Percentiles rank a stretch among this genome's conserved stretches.
Evolutionary conservation across 2,888 invertebrate species (phyloP).

Genomic region (Silvanus unidentatus): DNA sequence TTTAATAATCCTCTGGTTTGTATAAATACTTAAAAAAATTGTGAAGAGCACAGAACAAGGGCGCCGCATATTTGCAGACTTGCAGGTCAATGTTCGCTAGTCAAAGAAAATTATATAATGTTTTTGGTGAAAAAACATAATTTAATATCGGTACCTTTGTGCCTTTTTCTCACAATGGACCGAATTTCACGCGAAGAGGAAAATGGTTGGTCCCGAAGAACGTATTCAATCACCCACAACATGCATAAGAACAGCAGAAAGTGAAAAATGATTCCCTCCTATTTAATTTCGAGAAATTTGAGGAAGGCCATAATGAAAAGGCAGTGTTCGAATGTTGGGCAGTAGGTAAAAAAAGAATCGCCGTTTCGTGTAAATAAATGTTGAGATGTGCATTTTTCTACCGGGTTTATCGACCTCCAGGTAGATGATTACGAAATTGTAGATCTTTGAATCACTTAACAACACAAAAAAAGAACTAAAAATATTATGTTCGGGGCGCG

Average conservation of each 20-base stretch:
- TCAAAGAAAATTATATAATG: too few relatives aligned
- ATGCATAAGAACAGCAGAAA: conserved; percentile 24
- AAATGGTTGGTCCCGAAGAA: too few relatives aligned
- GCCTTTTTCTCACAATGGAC: conserved; percentile 30
- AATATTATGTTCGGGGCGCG: conserved; percentile 7
- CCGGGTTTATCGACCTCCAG: conserved; percentile 30
- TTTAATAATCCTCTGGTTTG: too few relatives aligned
- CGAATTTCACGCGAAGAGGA: conserved; percentile 30
- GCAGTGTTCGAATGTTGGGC: conserved; percentile 12
- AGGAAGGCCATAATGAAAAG: conserved; percentile 14
- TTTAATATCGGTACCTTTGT: conserved; percentile 34
- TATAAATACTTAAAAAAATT: too few relatives aligned
- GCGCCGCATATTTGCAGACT: too few relatives aligned
- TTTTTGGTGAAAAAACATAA: conserved; percentile 22
- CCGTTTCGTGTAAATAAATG: conserved; percentile 16
- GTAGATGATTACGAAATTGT: conserved; percentile 24
- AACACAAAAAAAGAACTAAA: conserved; percentile 8
- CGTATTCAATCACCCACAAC: conserved; percentile 29
- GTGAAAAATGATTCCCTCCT: conserved; percentile 34
- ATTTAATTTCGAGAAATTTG: conserved; percentile 24
- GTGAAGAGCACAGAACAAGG: too few relatives aligned
- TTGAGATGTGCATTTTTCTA: conserved; percentile 17
- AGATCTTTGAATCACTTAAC: conserved; percentile 22
- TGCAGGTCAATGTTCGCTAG: too few relatives aligned
- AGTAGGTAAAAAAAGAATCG: conserved; percentile 9